These are phyloP conservation scores for Empidonax alnorum DNA, from an alignment of 2,113 vertebrate species.

Conservation along the genomic window DNA sequence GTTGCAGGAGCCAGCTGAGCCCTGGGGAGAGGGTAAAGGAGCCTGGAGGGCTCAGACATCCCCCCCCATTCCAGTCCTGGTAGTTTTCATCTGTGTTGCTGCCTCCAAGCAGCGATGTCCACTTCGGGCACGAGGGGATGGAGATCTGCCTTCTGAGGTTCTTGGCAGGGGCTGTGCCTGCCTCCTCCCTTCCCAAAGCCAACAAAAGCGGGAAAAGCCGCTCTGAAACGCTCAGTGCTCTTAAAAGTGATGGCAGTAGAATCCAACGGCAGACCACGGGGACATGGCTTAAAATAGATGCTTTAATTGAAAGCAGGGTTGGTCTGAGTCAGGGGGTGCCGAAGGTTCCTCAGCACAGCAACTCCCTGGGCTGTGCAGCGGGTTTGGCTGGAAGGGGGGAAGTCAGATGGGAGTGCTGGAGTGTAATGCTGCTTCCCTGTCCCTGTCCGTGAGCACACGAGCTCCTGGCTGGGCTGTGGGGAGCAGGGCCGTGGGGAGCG, in stretches of 20 bases:
- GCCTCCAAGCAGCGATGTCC: background rate
- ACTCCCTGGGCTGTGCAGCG: rapidly evolving
- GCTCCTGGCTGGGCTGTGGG: background rate
- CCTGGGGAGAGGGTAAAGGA: background rate
- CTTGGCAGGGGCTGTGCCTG: background rate
- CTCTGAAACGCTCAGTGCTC: background rate
- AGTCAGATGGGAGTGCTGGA: background rate
- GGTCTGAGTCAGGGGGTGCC: background rate
- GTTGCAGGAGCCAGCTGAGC: background rate
- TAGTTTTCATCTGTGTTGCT: background rate
- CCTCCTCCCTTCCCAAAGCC: background rate
- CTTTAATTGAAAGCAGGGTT: conserved; percentile 43
- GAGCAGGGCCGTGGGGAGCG: background rate
- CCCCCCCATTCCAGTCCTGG: background rate
- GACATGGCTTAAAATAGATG: conserved; percentile 27
- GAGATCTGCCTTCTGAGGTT: background rate
- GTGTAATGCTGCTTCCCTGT: background rate
- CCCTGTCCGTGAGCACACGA: background rate
- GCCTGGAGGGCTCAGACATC: background rate
- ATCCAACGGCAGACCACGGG: background rate
- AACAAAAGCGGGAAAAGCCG: background rate
- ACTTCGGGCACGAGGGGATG: background rate
- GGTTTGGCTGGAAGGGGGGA: background rate
- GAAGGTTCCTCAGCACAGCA: background rate
- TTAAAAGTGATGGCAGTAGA: background rate